phyloP scores from a whole-genome alignment of 2,888 invertebrate species.

The Hirtodrosophila duncani region DNA sequence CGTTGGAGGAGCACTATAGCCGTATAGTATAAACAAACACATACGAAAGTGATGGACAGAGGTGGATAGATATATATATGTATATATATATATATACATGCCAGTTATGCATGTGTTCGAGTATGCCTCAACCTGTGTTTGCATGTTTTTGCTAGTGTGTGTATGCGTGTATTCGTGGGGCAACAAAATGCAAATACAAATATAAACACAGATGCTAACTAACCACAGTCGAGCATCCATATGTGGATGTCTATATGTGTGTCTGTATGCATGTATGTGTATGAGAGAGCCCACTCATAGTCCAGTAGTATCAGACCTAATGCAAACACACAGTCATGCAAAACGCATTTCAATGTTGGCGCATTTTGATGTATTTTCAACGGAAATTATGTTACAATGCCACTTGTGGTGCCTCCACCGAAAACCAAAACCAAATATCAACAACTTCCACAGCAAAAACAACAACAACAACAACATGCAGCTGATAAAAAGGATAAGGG shows the following conservation, averaged over 20 bases:
- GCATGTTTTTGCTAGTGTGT: conserved; percentile 1
- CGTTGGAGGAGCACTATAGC: too few species aligned
- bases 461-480: conserved; percentile 30
- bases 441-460: conserved; percentile 14
- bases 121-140: background rate
- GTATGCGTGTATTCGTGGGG: conserved; percentile 25
- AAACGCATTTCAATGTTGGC: conserved; percentile 49
- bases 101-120: conserved; percentile 12
- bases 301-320: too few species aligned
- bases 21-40: too few species aligned
- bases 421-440: conserved; percentile 4
- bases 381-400: conserved; percentile 66
- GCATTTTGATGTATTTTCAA: conserved; percentile 65
- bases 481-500: conserved; percentile 49
- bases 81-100: too few species aligned
- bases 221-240: conserved; percentile 64
- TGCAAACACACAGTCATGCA: conserved; percentile 30
- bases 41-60: conserved; percentile 61
- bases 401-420: conserved; percentile 41
- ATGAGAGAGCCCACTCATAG: conserved; percentile 11
- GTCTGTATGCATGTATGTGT: conserved; percentile 8
- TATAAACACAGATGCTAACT: conserved; percentile 72
- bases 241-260: conserved; percentile 4
- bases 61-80: conserved; percentile 28
- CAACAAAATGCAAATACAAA: conserved; percentile 65